These are phyloP conservation scores for Myrmecophaga tridactyla DNA, from an alignment of 2,113 vertebrate genomes.

Conservation along the genomic window DNA sequence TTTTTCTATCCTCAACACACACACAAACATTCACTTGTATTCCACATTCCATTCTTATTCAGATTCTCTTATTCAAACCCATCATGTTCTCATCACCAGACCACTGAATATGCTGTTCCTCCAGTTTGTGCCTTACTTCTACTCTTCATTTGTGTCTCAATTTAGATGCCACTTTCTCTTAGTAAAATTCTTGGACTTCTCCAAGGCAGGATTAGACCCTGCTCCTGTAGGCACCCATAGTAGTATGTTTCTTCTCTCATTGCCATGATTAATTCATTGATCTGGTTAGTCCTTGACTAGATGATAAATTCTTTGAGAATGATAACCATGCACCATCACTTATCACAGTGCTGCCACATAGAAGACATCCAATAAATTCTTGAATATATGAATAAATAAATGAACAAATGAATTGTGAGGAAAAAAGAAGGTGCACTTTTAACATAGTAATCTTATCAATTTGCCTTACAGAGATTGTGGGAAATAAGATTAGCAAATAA, in stretches of 20 bases:
- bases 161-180: background rate
- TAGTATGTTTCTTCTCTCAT: background rate
- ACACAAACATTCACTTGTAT: background rate
- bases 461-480: background rate
- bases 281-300: background rate
- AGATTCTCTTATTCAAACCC: background rate
- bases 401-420: background rate
- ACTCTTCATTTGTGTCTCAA: background rate
- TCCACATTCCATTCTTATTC: background rate
- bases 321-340: background rate
- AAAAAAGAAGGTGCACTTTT: background rate
- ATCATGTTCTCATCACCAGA: background rate
- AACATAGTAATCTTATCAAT: background rate
- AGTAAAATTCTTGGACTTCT: background rate
- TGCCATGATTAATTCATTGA: background rate
- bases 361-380: background rate
- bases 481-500: background rate
- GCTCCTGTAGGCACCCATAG: background rate
- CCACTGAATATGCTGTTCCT: background rate
- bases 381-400: background rate
- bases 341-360: background rate
- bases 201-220: background rate
- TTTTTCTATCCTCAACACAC: background rate
- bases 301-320: background rate
- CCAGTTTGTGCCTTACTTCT: background rate